These are phyloP conservation scores for Catamblyrhynchus diadema DNA, from an alignment of 2,797 vertebrate species.

Conservation along the genomic window DNA sequence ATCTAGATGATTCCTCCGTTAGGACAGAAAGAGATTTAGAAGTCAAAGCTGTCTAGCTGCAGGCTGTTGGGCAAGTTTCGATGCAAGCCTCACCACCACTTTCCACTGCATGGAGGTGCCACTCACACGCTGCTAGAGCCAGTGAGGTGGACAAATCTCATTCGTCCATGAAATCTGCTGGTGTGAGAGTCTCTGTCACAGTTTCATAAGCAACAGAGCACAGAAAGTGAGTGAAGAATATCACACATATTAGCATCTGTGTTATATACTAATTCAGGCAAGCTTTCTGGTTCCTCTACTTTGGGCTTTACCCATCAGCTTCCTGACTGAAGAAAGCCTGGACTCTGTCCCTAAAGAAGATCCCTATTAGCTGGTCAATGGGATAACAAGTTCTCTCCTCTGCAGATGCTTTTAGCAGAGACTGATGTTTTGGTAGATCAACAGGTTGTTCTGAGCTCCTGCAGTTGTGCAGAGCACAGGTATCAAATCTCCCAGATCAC, in stretches of 20 bases:
- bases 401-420: not conserved
- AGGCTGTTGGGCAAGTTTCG: constrained; percentile 46
- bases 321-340: not conserved
- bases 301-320: not conserved
- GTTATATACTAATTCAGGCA: not conserved
- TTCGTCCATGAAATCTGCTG: not conserved
- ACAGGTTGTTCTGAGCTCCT: not conserved
- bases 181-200: not conserved
- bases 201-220: not conserved
- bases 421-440: not conserved
- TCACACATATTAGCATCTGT: not conserved
- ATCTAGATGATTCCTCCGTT: constrained; percentile 50
- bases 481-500: not conserved
- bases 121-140: not conserved
- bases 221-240: not conserved
- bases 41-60: constrained; percentile 54
- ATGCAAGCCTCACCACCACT: not conserved
- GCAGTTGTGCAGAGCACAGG: not conserved
- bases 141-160: not conserved
- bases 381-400: not conserved
- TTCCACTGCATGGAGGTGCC: not conserved
- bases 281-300: not conserved
- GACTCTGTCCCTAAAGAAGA: not conserved
- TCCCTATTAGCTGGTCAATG: not conserved
- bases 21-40: constrained; percentile 47